Evolutionary conservation across 2,797 vertebrate species (phyloP).

Genomic region (Scomberomorus guttatus): DNA sequence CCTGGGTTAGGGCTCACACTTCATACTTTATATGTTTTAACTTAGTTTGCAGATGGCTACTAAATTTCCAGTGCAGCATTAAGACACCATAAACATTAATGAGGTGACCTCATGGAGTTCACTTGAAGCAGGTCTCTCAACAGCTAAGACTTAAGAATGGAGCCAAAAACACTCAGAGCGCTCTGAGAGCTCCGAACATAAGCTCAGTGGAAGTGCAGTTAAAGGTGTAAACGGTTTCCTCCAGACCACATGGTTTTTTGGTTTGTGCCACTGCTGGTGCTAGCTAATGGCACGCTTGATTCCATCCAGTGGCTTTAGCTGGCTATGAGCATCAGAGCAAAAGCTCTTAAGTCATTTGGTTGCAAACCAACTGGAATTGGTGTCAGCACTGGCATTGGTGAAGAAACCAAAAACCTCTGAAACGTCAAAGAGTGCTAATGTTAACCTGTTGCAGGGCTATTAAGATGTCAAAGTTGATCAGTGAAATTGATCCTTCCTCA

Average conservation of each 20-base stretch:
- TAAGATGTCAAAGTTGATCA: conserved; percentile 14
- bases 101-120: conserved; percentile 58
- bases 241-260: conserved; percentile 53
- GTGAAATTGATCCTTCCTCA: not conserved
- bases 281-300: conserved; percentile 35
- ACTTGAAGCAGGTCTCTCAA: conserved; percentile 30
- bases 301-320: conserved; percentile 25
- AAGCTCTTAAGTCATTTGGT: conserved; percentile 54
- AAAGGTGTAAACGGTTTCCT: conserved; percentile 71
- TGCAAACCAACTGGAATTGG: conserved; percentile 31
- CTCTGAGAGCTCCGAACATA: conserved; percentile 31
- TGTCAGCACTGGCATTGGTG: conserved; percentile 13
- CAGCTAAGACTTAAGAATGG: not conserved
- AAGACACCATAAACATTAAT: conserved; percentile 55
- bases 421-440: not conserved
- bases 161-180: conserved; percentile 46
- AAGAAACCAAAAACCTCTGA: conserved; percentile 35
- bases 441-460: not conserved
- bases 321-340: conserved; percentile 20
- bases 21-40: conserved; percentile 20
- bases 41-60: conserved; percentile 40
- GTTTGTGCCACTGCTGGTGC: conserved; percentile 43
- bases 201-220: conserved; percentile 45
- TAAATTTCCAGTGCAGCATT: conserved; percentile 39
- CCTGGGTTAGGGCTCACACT: conserved; percentile 23